Base-by-base conservation (phyloP, 2,888 invertebrate species). In the Pandemis heparana region DNA sequence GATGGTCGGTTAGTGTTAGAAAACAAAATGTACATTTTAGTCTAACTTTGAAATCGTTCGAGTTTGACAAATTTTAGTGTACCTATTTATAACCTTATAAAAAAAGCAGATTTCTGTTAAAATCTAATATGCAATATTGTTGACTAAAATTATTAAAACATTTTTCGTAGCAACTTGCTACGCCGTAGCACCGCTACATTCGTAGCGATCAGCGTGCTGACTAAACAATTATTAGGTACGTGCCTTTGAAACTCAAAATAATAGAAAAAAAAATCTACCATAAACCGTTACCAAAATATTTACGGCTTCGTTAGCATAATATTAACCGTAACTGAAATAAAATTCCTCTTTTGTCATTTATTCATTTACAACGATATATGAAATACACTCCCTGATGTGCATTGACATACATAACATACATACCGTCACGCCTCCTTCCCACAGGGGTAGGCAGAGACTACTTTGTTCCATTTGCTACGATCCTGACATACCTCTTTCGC, bases 151-250 rank as follows among this genome's bases (percentile, higher is more conserved):
- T 3, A 10, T 1, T 5, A 56, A 12, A 12, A 12, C 23, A 23
- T 8, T 63, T 46, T 63, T 46, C 46, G 46, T 63, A 59, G 16
- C 10, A 10, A n/a, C 5, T 14, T 18, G 39, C 51, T 62, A 62
- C 46, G 69, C n/a, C 12, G 39, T 51, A 51, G 48, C 41, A 51
- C 5, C 14, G 62, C 69, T 62, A 69, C 62, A 14, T 12, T 10
- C 69, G 69, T 69, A 69, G 61, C 69, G 14, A n/a, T 3, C 16
- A 68, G n/a, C 51, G 16, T 51, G n/a, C 2, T 51, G 5, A 14
- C 12, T 43, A 1, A 43, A 43, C 43, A 5, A 12, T 43, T 43
- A 10, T 10, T 10, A 12, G 1, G 23, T n/a, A 56, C 10, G 14
- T 56, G n/a, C n/a, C 2, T 23, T 23, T 23, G 23, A 23, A 23